phyloP scores from a whole-genome alignment of 2,113 vertebrate species.

The Tragelaphus strepsiceros region DNA sequence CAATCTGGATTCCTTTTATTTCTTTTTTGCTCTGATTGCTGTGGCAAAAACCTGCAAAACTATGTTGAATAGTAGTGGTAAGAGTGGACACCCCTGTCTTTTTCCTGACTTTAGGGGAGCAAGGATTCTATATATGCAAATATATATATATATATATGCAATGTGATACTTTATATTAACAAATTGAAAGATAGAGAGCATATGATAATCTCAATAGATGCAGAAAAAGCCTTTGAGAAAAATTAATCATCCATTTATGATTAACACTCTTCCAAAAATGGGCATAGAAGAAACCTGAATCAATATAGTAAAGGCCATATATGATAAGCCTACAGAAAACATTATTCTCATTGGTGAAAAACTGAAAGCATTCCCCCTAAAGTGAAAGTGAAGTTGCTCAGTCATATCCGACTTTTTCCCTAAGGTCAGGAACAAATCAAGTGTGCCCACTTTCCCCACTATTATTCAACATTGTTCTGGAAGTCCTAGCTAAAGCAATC shows the following conservation, averaged over 20 bases:
- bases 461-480: not conserved
- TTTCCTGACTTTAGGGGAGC: too few species aligned
- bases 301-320: not conserved
- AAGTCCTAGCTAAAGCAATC: not conserved
- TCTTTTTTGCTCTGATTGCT: too few species aligned
- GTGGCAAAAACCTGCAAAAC: too few species aligned
- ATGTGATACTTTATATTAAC: not conserved
- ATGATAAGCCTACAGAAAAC: not conserved
- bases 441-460: not conserved
- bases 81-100: too few species aligned
- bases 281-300: not conserved
- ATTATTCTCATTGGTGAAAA: not conserved
- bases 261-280: not conserved
- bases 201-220: not conserved
- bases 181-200: not conserved
- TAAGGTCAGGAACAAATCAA: not conserved
- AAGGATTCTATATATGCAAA: not conserved
- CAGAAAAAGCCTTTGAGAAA: not conserved
- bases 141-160: not conserved
- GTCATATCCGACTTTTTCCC: too few species aligned
- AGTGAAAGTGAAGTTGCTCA: too few species aligned
- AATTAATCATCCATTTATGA: not conserved
- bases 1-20: too few species aligned
- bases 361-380: not conserved
- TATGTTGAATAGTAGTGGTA: too few species aligned